phyloP scores from a whole-genome alignment of 2,797 vertebrate genomes.

The Lophotriccus pileatus region DNA sequence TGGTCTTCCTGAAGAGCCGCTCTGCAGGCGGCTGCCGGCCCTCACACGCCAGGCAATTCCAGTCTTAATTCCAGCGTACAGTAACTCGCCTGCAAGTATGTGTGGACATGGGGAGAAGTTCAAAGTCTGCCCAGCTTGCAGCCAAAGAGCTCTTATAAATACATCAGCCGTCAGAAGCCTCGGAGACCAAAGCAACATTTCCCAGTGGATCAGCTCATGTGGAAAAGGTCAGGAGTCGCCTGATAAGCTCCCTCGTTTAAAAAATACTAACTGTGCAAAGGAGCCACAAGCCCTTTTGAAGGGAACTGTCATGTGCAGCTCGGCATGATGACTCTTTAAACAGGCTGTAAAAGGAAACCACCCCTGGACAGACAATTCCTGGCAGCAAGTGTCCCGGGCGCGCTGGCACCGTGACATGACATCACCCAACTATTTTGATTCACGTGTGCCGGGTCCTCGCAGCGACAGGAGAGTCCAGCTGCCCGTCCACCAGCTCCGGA shows the following conservation, averaged over 20 bases:
- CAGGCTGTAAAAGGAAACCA: constrained; percentile 92
- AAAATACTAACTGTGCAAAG: constrained; percentile 30
- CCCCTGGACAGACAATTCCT: constrained; percentile 74
- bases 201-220: constrained; percentile 34
- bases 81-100: neutral
- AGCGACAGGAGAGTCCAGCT: constrained; percentile 34
- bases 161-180: constrained; percentile 39
- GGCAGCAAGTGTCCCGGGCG: constrained; percentile 67
- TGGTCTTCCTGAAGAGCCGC: neutral
- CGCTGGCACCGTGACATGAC: constrained; percentile 73
- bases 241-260: constrained; percentile 23
- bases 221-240: constrained; percentile 40
- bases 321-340: constrained; percentile 78
- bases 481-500: neutral
- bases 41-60: neutral
- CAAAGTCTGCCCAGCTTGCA: constrained; percentile 29
- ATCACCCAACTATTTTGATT: constrained; percentile 83
- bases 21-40: neutral
- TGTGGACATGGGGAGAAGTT: neutral
- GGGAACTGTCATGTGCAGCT: constrained; percentile 85
- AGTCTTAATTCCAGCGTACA: neutral
- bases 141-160: neutral
- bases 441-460: constrained; percentile 45
- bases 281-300: constrained; percentile 59
- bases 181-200: neutral